A percentile compares a stretch with the other conserved stretches of the same genome.
These are phyloP conservation scores for Drosophila greeni DNA, from an alignment of 2,888 invertebrate genomes.

Conservation along the genomic window DNA sequence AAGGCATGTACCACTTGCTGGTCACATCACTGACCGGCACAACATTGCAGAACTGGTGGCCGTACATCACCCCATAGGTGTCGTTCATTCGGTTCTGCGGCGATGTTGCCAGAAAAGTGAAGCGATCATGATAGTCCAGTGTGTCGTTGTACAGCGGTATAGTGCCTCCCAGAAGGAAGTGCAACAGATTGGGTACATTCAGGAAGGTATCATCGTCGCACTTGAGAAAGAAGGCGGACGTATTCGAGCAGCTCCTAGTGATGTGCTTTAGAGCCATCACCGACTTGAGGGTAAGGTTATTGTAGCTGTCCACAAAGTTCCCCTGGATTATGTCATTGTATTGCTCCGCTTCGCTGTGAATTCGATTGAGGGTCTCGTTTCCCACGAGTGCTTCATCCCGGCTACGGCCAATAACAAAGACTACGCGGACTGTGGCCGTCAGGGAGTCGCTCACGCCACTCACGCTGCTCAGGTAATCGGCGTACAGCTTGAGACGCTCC, in stretches of 20 bases:
- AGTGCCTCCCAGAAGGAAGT: slow-evolving; percentile 79
- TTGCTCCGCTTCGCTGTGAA: slow-evolving; percentile 83
- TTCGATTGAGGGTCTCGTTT: slow-evolving; percentile 82
- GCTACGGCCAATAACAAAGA: slow-evolving; percentile 76
- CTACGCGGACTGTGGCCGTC: slow-evolving; percentile 64
- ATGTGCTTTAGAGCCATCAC: slow-evolving; percentile 92
- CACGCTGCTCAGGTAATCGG: slow-evolving; percentile 63
- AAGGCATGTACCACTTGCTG: slow-evolving; percentile 91
- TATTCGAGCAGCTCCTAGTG: slow-evolving; percentile 82
- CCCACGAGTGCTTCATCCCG: slow-evolving; percentile 61
- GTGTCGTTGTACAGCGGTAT: slow-evolving; percentile 78
- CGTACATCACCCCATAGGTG: slow-evolving; percentile 82
- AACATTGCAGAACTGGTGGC: slow-evolving; percentile 88
- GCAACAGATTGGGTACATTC: slow-evolving; percentile 85
- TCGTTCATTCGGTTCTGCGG: slow-evolving; percentile 72
- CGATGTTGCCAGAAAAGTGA: slow-evolving; percentile 66
- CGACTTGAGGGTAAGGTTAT: slow-evolving; percentile 91
- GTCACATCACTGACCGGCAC: slow-evolving; percentile 85
- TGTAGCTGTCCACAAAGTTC: slow-evolving; percentile 89
- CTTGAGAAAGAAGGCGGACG: slow-evolving; percentile 86
- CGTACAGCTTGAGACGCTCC: slow-evolving; percentile 64
- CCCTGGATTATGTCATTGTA: slow-evolving; percentile 91
- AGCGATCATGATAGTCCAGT: slow-evolving; percentile 72
- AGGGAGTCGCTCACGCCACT: slow-evolving; percentile 41
- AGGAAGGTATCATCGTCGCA: slow-evolving; percentile 93